A percentile compares a stretch with the other conserved stretches of the same genome.
Conservation (phyloP, 2,797 vertebrate genomes). For the Taeniopygia guttata region DNA sequence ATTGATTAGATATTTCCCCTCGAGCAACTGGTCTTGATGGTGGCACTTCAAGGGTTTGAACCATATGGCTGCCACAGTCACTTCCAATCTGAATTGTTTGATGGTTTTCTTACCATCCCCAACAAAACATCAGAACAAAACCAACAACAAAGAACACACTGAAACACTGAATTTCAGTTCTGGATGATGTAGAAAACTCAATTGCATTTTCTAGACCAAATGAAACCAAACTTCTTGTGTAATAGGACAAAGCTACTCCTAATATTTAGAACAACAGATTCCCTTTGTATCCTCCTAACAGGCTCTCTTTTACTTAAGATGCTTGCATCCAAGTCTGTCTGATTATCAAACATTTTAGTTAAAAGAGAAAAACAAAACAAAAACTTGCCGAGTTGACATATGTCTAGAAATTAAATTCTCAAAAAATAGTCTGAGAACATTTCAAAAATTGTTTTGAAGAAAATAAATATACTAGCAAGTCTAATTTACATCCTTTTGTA, state of each 20-base stretch:
- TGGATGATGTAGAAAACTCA: neutral
- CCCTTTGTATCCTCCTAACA: neutral
- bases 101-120: neutral
- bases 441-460: neutral
- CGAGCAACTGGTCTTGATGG: neutral
- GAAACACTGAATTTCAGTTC: neutral
- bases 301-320: neutral
- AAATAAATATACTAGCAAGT: neutral
- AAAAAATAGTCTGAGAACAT: neutral
- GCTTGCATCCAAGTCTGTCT: neutral
- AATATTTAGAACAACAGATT: neutral
- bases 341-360: neutral
- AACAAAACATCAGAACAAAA: neutral
- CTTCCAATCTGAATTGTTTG: neutral
- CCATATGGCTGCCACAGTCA: neutral
- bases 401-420: neutral
- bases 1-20: neutral
- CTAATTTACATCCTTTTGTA: neutral
- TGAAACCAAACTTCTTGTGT: neutral
- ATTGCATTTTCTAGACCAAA: neutral
- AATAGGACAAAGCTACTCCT: neutral
- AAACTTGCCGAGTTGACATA: neutral
- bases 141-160: neutral
- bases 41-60: neutral
- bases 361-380: neutral